These are phyloP conservation scores for Scaptomyza graminum DNA, from an alignment of 1,140 invertebrate species.

Conservation along the genomic window DNA sequence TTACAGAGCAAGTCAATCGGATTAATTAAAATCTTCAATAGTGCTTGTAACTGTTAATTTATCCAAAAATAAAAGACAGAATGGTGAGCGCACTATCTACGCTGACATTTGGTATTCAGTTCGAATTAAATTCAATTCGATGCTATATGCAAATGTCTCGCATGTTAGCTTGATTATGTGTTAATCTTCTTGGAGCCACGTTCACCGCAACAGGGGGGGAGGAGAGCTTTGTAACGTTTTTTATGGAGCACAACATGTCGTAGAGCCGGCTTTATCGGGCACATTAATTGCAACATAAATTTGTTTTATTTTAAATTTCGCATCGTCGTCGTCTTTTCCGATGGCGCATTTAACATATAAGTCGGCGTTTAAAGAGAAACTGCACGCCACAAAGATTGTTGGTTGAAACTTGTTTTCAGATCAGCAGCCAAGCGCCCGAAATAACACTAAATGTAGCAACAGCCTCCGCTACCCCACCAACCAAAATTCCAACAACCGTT, in stretches of 20 bases:
- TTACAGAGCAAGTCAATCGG: slow-evolving; percentile 42
- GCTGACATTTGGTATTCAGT: slow-evolving; percentile 44
- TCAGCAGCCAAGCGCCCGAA: slow-evolving; percentile 11
- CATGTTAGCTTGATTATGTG: slow-evolving; percentile 82
- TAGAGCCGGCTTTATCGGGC: slow-evolving; percentile 71
- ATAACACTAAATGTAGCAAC: slow-evolving; percentile 15
- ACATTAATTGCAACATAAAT: slow-evolving; percentile 82
- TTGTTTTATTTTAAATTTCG: slow-evolving; percentile 82
- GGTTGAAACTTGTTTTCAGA: slow-evolving; percentile 59
- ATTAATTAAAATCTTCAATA: slow-evolving; percentile 77
- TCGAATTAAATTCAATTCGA: slow-evolving; percentile 75
- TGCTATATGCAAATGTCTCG: slow-evolving; percentile 74
- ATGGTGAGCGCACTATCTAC: background rate
- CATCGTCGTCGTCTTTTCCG: slow-evolving; percentile 65
- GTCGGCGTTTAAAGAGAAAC: slow-evolving; percentile 65
- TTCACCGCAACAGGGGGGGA: background rate
- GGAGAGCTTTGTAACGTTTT: slow-evolving; percentile 39
- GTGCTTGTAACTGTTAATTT: slow-evolving; percentile 55
- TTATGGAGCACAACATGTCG: slow-evolving; percentile 70
- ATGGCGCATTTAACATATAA: slow-evolving; percentile 74
- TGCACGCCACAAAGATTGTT: slow-evolving; percentile 38
- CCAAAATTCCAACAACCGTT: slow-evolving; percentile 48
- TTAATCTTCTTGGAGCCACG: slow-evolving; percentile 64
- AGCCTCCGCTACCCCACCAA: slow-evolving; percentile 20
- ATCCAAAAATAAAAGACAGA: background rate